Base-by-base conservation (phyloP, 2,888 invertebrate species). In the Eledone cirrhosa region DNA sequence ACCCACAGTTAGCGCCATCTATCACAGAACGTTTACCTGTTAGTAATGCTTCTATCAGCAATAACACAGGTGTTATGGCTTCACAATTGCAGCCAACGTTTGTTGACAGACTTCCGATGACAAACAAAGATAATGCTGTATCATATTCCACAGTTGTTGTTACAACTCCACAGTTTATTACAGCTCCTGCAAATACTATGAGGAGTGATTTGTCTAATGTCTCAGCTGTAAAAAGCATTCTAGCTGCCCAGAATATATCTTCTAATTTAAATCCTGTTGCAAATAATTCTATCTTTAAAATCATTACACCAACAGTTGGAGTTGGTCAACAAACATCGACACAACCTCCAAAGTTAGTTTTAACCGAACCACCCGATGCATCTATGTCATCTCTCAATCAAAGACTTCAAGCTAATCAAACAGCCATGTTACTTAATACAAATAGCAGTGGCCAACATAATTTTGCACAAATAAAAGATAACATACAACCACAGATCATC, bases 1-100 rank as follows among this genome's bases (percentile, higher is more conserved):
- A 72, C 72, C 72, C 72, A 72, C 72, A 72, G 72, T 72, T 72
- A 41, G 72, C 41, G 2, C 72, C 72, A 41, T 72, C 72, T 41
- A 72, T 72, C 41, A 72, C 72, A 72, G 72, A 72, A 33, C 72
- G 72, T 27, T 72, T 72, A 31, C 72, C 72, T 41, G 72, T 41
- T 22, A 41, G 33, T 72, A 72, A 41, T 72, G 41, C 72, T 72
- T 72, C 72, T 13, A 72, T n/a, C 19, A 41, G 31, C 31, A 22
- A 31, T 11, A 41, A 72, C 72, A 72, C 72, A 41, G 41, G 72
- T 41, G 22, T 72, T 22, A 41, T 72, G 41, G 41, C 72, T 33
- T 72, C 72, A 33, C 41, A 41, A 11, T 41, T 41, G 41, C 72
- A 72, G n/a, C 72, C 72, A 19, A 72, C 72, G n/a, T 41, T 72